phyloP scores from a whole-genome alignment of 2,888 invertebrate genomes.

The Perizoma affinitatum region DNA sequence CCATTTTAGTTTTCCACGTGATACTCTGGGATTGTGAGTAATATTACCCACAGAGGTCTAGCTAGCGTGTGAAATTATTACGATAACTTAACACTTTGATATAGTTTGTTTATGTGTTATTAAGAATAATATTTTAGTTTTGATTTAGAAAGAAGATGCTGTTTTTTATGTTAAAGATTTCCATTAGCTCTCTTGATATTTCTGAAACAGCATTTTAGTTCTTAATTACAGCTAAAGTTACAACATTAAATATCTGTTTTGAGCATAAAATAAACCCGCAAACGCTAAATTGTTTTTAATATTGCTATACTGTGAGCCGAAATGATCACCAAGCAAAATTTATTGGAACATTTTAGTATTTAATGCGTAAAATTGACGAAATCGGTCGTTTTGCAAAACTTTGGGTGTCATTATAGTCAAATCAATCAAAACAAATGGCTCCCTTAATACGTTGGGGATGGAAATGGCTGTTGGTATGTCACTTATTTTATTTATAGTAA shows the following conservation, averaged over 20 bases:
- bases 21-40: neutral
- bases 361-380: slow-evolving; percentile 72
- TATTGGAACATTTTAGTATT: slow-evolving; percentile 62
- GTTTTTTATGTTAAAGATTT: no score
- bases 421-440: slow-evolving; percentile 72
- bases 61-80: no score
- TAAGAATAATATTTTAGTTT: no score
- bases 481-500: slow-evolving; percentile 66
- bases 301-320: slow-evolving; percentile 61
- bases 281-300: slow-evolving; percentile 38
- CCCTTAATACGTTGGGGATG: slow-evolving; percentile 54
- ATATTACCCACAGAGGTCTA: no score
- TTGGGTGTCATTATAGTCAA: slow-evolving; percentile 72
- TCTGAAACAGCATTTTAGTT: neutral
- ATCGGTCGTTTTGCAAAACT: slow-evolving; percentile 69
- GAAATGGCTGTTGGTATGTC: slow-evolving; percentile 47
- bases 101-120: no score
- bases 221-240: slow-evolving; percentile 32
- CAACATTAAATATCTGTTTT: slow-evolving; percentile 37
- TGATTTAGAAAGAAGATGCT: no score
- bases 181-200: no score
- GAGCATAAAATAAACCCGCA: slow-evolving; percentile 64
- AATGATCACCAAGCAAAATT: slow-evolving; percentile 68
- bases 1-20: slow-evolving; percentile 3
- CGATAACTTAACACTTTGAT: no score